phyloP scores from a whole-genome alignment of 2,113 vertebrate species.

The Emydocephalus ijimae region DNA sequence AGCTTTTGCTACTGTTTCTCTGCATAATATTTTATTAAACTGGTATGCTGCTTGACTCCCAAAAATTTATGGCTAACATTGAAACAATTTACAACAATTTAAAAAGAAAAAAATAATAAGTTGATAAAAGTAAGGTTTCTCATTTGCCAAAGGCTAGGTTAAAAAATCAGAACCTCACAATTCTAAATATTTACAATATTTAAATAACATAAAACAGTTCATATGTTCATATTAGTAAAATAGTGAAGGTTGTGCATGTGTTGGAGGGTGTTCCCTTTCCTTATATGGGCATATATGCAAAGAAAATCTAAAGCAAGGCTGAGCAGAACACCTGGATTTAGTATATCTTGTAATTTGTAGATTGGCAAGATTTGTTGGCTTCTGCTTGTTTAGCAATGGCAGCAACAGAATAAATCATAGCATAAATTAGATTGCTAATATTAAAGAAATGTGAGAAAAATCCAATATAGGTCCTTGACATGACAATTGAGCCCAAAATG shows the following conservation, averaged over 20 bases:
- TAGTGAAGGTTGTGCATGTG: not conserved
- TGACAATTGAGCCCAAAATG: too few species aligned
- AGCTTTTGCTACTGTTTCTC: not conserved
- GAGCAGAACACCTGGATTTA: too few species aligned
- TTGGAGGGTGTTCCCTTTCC: too few species aligned
- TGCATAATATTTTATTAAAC: not conserved
- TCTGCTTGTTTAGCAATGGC: not conserved
- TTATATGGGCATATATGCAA: too few species aligned
- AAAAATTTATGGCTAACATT: not conserved
- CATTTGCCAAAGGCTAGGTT: not conserved
- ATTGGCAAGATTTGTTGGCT: not conserved
- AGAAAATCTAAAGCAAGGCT: too few species aligned
- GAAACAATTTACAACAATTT: too few species aligned
- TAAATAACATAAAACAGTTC: not conserved
- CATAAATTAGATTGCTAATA: not conserved
- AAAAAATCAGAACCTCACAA: not conserved
- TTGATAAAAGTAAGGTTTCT: not conserved
- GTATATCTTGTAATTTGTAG: too few species aligned
- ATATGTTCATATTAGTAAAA: not conserved
- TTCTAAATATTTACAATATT: not conserved
- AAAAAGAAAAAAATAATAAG: not conserved
- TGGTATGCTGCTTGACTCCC: not conserved
- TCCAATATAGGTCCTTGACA: not conserved
- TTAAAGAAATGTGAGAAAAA: not conserved
- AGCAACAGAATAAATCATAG: not conserved